Conservation (phyloP, 2,888 invertebrate species). For the Liopterus haemorrhoidalis region DNA sequence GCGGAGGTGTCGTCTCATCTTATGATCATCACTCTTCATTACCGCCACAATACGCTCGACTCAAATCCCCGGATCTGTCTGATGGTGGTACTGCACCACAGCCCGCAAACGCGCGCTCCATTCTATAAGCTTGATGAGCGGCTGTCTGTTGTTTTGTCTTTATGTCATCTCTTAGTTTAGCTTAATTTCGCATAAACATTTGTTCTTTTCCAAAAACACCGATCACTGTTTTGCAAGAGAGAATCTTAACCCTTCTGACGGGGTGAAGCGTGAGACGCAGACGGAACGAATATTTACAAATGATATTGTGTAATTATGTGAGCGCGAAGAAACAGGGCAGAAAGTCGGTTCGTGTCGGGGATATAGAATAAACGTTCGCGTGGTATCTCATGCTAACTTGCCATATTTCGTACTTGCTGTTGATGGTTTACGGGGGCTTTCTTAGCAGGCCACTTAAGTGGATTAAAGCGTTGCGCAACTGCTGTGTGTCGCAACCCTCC, state of each 20-base stretch:
- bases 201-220: conserved; percentile 15
- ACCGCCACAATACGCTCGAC: conserved; percentile 39
- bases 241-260: no score
- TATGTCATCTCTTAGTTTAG: conserved; percentile 20
- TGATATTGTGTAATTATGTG: not conserved
- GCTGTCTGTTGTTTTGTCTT: conserved; percentile 15
- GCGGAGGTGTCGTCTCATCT: conserved; percentile 37
- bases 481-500: conserved; percentile 29
- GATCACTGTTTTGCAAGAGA: no score
- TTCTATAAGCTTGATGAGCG: conserved; percentile 22
- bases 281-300: not conserved
- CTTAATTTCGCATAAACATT: conserved; percentile 17
- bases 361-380: not conserved
- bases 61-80: conserved; percentile 18
- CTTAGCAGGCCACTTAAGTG: conserved; percentile 34
- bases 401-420: conserved; percentile 10
- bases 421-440: conserved; percentile 1
- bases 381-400: conserved; percentile 19
- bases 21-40: conserved; percentile 45
- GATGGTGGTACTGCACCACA: conserved; percentile 5
- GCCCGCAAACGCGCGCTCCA: conserved; percentile 18
- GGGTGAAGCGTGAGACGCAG: not conserved
- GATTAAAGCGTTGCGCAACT: conserved; percentile 37
- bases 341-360: conserved; percentile 15
- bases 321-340: not conserved